A percentile compares a stretch with the other conserved stretches of the same genome.
These are phyloP conservation scores for Drosophila limbata DNA, from an alignment of 2,888 invertebrate genomes.

Conservation along the genomic window DNA sequence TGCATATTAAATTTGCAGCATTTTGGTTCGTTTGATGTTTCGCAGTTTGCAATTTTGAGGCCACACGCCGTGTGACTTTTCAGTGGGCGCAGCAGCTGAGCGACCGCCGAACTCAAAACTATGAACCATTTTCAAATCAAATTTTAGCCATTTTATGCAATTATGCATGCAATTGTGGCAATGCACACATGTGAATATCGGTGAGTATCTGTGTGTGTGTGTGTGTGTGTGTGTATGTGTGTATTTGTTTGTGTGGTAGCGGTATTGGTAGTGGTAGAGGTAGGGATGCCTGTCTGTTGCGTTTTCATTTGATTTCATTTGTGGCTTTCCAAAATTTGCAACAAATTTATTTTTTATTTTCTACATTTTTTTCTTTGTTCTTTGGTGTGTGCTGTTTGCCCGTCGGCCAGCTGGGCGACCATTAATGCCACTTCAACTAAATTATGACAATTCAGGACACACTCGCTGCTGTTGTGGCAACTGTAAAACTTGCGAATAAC, in stretches of 20 bases:
- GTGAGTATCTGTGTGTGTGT: background rate
- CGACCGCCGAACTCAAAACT: constrained; percentile 47
- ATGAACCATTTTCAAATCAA: constrained; percentile 73
- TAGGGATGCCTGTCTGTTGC: constrained; percentile 32
- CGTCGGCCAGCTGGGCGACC: constrained; percentile 42
- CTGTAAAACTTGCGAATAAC: constrained; percentile 65
- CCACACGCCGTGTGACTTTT: constrained; percentile 68
- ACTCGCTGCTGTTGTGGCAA: constrained; percentile 28
- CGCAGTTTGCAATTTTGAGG: constrained; percentile 27
- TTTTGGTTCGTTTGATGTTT: constrained; percentile 63
- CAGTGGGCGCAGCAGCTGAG: constrained; percentile 55
- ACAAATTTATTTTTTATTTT: constrained; percentile 15
- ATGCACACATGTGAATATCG: background rate
- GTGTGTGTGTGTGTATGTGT: constrained; percentile 25
- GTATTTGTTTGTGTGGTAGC: constrained; percentile 25
- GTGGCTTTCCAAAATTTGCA: constrained; percentile 63
- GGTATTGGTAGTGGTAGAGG: constrained; percentile 11
- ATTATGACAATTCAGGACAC: constrained; percentile 62
- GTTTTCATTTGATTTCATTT: constrained; percentile 73
- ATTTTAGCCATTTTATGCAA: constrained; percentile 73
- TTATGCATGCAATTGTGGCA: constrained; percentile 76
- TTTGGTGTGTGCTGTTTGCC: constrained; percentile 20
- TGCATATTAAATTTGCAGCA: constrained; percentile 72
- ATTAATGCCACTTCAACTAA: constrained; percentile 77
- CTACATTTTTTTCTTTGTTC: constrained; percentile 8